Conservation (phyloP, 2,797 vertebrate genomes). For the Glossophaga mutica region DNA sequence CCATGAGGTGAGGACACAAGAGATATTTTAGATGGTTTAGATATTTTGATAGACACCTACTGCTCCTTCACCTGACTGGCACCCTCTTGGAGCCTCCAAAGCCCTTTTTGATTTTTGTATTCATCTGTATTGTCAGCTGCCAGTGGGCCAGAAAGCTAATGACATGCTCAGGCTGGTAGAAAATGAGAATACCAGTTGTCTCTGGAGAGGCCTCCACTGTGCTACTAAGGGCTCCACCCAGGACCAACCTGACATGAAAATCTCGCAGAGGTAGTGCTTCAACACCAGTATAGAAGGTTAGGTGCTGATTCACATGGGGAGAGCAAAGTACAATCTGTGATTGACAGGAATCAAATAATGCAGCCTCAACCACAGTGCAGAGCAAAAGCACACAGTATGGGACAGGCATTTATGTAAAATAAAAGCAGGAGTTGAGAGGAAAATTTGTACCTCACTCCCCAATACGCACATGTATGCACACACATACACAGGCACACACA, state of each 20-base stretch:
- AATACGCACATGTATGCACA: neutral
- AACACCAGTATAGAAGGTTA: accelerated
- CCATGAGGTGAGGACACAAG: neutral
- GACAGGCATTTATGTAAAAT: neutral
- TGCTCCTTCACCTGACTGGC: slow-evolving; percentile 41
- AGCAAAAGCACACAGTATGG: neutral
- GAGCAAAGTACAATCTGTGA: neutral
- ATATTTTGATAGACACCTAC: neutral
- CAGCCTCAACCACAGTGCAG: neutral
- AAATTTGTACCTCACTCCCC: neutral
- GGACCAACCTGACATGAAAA: neutral
- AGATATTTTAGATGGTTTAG: accelerated
- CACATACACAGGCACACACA: neutral
- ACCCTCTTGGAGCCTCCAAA: neutral
- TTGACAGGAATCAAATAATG: neutral
- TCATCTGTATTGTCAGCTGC: neutral
- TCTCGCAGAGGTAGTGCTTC: too few relatives aligned
- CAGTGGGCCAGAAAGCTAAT: neutral
- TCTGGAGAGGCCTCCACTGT: neutral
- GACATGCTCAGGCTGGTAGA: neutral
- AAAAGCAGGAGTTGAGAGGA: neutral
- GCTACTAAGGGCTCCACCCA: neutral
- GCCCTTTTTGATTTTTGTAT: neutral
- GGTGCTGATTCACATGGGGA: neutral
- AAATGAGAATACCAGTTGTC: neutral